A percentile compares a stretch with the other conserved stretches of the same genome.
Evolutionary conservation across 2,797 vertebrate genomes (phyloP).

Genomic region (Enteromius paludinosus): DNA sequence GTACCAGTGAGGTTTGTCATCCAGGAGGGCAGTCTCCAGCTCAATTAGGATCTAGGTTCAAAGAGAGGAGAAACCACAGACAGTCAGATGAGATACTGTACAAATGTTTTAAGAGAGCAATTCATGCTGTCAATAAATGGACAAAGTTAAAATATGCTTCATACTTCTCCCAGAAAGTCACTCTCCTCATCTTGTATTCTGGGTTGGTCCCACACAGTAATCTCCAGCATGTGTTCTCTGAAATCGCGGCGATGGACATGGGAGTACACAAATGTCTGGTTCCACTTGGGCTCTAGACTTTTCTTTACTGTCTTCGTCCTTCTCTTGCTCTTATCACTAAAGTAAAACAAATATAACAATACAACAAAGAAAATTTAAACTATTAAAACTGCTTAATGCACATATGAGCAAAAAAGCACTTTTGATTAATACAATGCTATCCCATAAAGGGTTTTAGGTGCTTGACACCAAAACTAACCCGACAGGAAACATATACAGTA

Average conservation of each 20-base stretch:
- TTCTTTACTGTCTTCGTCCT: slow-evolving; percentile 93
- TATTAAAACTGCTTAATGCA: neutral
- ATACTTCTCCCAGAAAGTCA: slow-evolving; percentile 88
- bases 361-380: neutral
- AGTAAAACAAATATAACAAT: neutral
- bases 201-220: slow-evolving; percentile 91
- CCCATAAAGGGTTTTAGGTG: neutral
- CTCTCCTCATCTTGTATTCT: slow-evolving; percentile 89
- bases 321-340: slow-evolving; percentile 90
- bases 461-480: neutral
- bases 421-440: neutral
- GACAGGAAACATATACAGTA: neutral
- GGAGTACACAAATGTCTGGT: slow-evolving; percentile 90
- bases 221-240: slow-evolving; percentile 91
- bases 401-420: neutral
- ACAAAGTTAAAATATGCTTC: neutral
- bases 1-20: slow-evolving; percentile 98
- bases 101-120: neutral
- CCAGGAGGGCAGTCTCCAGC: slow-evolving; percentile 96
- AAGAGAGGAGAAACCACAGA: slow-evolving; percentile 2
- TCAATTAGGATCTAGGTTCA: slow-evolving; percentile 92
- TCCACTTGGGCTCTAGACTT: slow-evolving; percentile 89
- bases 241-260: slow-evolving; percentile 90
- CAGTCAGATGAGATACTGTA: slow-evolving; percentile 4
- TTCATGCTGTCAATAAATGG: neutral